These are phyloP conservation scores for Bombyx mandarina DNA, from an alignment of 1,140 invertebrate species.

Conservation along the genomic window DNA sequence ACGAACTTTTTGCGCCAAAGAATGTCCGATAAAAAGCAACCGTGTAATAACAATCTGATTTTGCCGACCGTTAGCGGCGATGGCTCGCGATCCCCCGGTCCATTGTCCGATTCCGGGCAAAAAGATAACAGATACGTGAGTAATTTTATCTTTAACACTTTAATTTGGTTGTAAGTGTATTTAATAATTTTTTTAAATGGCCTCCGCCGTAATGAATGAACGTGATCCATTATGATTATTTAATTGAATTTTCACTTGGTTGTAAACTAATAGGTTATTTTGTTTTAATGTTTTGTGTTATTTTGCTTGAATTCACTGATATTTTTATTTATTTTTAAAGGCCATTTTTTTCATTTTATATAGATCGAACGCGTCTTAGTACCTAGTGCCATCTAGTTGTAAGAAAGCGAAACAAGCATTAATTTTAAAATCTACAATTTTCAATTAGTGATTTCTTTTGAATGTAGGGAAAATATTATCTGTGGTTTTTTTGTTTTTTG, in stretches of 20 bases:
- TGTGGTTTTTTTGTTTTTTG: no score
- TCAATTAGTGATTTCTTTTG: no score
- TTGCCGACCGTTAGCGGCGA: constrained; percentile 36
- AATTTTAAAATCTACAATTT: no score
- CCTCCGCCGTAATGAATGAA: neutral
- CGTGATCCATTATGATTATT: constrained; percentile 7
- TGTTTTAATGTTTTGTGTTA: no score
- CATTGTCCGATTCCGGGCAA: constrained; percentile 27
- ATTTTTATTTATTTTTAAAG: no score
- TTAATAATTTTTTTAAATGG: neutral
- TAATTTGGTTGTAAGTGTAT: constrained; percentile 10
- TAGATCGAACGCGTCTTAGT: no score
- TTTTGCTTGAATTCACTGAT: no score
- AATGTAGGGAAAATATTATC: no score
- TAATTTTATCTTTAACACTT: constrained; percentile 19
- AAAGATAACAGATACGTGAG: constrained; percentile 35
- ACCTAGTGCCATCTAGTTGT: constrained; percentile 9
- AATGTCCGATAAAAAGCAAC: constrained; percentile 27
- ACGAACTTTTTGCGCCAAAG: constrained; percentile 31
- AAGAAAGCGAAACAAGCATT: no score
- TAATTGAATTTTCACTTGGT: constrained; percentile 4
- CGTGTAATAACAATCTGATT: constrained; percentile 44
- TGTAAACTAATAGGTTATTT: no score
- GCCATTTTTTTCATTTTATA: no score
- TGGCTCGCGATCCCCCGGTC: constrained; percentile 17